Base-by-base conservation (phyloP, 1,140 invertebrate species). In the Drosophila subpulchrella region DNA sequence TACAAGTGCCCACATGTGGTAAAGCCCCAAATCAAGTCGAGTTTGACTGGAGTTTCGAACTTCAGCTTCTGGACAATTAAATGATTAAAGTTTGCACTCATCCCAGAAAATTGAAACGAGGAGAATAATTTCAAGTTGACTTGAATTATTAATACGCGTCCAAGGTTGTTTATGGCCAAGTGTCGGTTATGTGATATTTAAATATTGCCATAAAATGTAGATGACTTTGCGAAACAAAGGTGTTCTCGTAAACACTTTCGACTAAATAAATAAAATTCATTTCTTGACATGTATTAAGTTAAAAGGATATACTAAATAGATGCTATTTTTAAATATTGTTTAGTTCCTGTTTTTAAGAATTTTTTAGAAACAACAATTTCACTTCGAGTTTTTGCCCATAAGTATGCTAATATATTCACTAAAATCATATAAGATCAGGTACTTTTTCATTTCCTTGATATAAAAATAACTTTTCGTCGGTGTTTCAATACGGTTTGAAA, bases 1-100 rank as follows among this genome's bases (percentile, higher is more conserved):
- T 86, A 88, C 71, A 88, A 82, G 83, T 76, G 65, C 82, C 82
- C 70, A 48, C 65, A 78, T 85, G 82, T 63, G 82, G 82, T 72
- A 63, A 66, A 34, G 65, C 44, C 24, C 50, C 42, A 48, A 65
- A 32, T 66, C 44, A 44, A 44, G 46, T 20, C 13, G 58, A 51
- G 44, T 57, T 61, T 27, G 36, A 53, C 24, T 54, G 34, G 42
- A 46, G 47, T 54, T 50, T 56, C 30, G n/a, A 38, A 11, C 41
- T 51, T 17, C 41, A 38, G 56, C 27, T 58, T 73, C 13, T 55
- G 44, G 50, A 50, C 62, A 50, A 41, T 41, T 17, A 59, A 59
- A 53, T 75, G 39, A 75, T 71, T 86, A 67, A 85, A 86, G 74
- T 81, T 78, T 53, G 8, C 36, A 8, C 15, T 34, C 62, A 59